Percentiles rank a stretch among this genome's conserved stretches.
phyloP scores from a whole-genome alignment of 2,797 vertebrate species.

The Microctenopoma steveboyesi region DNA sequence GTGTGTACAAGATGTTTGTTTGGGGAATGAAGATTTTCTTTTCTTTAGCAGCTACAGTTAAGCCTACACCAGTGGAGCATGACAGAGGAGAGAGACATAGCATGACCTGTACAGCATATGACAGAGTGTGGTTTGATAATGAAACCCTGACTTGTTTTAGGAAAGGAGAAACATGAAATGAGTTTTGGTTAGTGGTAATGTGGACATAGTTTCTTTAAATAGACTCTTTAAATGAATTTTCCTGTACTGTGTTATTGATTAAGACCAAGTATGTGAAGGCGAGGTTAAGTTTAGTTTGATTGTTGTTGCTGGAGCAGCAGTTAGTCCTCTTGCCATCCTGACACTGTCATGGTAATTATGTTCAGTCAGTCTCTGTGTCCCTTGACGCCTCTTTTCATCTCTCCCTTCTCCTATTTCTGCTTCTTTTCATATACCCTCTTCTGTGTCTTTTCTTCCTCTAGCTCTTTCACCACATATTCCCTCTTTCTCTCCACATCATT shows the following conservation, averaged over 20 bases:
- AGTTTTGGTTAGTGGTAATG: constrained; percentile 20
- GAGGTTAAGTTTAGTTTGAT: constrained; percentile 37
- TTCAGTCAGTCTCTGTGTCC: constrained; percentile 53
- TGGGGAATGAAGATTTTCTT: constrained; percentile 51
- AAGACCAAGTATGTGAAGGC: constrained; percentile 11
- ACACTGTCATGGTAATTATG: constrained; percentile 66
- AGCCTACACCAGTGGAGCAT: constrained; percentile 19
- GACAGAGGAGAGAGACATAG: constrained; percentile 41
- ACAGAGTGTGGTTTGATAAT: constrained; percentile 38
- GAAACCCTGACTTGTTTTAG: constrained; percentile 29
- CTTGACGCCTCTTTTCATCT: constrained; percentile 42
- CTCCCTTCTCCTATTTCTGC: constrained; percentile 2
- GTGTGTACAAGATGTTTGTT: constrained; percentile 53
- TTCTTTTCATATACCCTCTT: constrained; percentile 18
- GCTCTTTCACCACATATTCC: not conserved
- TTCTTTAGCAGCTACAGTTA: constrained; percentile 28
- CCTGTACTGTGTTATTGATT: constrained; percentile 22
- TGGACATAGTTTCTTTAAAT: not conserved
- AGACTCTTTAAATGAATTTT: constrained; percentile 12
- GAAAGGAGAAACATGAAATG: constrained; percentile 9
- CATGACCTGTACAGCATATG: constrained; percentile 11
- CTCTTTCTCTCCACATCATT: not conserved
- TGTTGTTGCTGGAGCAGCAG: constrained; percentile 59
- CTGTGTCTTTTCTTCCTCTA: not conserved
- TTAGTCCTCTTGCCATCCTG: constrained; percentile 56